phyloP scores from a whole-genome alignment of 2,888 invertebrate genomes.

The Microplitis deprimator region DNA sequence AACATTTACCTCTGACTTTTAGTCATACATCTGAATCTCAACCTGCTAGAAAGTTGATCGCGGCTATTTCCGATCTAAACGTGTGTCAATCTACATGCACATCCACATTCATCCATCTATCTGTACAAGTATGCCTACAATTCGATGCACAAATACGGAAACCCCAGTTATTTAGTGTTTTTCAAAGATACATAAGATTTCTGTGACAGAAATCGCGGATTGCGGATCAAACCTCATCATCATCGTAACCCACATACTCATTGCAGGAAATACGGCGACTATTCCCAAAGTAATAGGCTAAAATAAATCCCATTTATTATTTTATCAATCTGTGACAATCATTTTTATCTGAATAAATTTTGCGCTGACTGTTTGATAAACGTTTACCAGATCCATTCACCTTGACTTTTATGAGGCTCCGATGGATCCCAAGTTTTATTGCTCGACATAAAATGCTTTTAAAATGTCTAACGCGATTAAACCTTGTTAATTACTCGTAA shows the following conservation, averaged over 20 bases:
- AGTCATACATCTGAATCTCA: slow-evolving; percentile 35
- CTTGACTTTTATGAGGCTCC: background rate
- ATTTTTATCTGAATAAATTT: background rate
- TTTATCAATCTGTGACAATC: no score
- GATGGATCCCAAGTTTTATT: background rate
- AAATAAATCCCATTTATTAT: no score
- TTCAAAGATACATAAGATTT: slow-evolving; percentile 19
- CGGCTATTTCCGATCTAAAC: slow-evolving; percentile 40
- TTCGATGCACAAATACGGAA: slow-evolving; percentile 48
- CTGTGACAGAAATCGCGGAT: background rate
- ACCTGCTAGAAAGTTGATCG: slow-evolving; percentile 43
- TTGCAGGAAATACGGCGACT: slow-evolving; percentile 8
- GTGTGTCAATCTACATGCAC: slow-evolving; percentile 41
- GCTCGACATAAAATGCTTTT: background rate
- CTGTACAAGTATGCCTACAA: background rate
- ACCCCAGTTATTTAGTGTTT: slow-evolving; percentile 40
- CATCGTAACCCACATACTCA: slow-evolving; percentile 15
- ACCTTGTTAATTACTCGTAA: background rate
- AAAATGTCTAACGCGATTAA: background rate
- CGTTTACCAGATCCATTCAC: background rate
- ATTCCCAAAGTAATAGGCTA: background rate
- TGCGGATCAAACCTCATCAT: background rate
- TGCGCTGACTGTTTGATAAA: background rate
- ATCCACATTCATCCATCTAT: background rate
- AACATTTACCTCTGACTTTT: slow-evolving; percentile 8